Percentiles rank a stretch among this genome's conserved stretches.
Conservation (phyloP, 2,888 invertebrate species). For the Craniophora ligustri region DNA sequence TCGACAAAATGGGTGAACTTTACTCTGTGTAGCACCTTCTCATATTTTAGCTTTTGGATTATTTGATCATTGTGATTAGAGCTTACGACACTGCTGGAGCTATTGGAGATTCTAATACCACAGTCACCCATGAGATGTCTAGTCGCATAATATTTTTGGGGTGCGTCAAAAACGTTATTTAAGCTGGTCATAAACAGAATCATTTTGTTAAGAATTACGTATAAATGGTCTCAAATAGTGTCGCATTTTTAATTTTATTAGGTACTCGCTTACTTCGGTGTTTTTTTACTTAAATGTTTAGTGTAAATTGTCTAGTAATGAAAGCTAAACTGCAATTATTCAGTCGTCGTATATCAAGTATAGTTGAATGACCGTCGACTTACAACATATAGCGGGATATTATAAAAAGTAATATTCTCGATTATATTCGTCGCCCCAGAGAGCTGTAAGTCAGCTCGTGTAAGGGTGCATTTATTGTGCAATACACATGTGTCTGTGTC, state of each 20-base stretch:
- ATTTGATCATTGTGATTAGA: constrained; percentile 22
- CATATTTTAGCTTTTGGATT: constrained; percentile 25
- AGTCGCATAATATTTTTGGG: constrained; percentile 57
- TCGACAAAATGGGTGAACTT: constrained; percentile 8
- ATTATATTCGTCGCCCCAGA: neutral
- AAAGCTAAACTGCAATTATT: constrained; percentile 15
- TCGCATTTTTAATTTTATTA: constrained; percentile 22
- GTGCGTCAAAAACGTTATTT: constrained; percentile 43
- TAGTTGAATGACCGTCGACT: constrained; percentile 27
- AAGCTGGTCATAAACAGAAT: constrained; percentile 7
- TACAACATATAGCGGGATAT: no score
- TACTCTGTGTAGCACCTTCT: constrained; percentile 7
- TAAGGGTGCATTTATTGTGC: constrained; percentile 14
- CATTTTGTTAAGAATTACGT: constrained; percentile 8
- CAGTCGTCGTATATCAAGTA: constrained; percentile 37
- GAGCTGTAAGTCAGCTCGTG: neutral
- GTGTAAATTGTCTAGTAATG: constrained; percentile 8
- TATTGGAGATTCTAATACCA: constrained; percentile 13
- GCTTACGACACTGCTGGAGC: constrained; percentile 9
- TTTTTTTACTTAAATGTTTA: constrained; percentile 31
- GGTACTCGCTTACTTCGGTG: constrained; percentile 19
- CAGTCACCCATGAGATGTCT: constrained; percentile 45
- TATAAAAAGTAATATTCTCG: no score
- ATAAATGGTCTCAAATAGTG: constrained; percentile 30
- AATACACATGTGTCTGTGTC: constrained; percentile 13